Evolutionary conservation across 2,113 vertebrate genomes (phyloP).

Genomic region (Gambusia affinis): DNA sequence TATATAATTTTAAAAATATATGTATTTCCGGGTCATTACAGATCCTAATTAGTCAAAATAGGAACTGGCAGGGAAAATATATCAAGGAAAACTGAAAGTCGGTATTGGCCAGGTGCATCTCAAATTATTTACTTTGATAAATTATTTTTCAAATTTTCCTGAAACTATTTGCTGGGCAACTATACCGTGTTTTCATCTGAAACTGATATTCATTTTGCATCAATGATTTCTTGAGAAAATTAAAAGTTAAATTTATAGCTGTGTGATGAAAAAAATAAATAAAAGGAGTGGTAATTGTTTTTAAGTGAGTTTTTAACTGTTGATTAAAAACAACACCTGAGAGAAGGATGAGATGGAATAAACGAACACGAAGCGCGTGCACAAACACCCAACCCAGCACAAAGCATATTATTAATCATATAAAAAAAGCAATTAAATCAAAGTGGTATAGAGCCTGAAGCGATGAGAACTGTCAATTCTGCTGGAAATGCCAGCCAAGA

Average conservation of each 20-base stretch:
- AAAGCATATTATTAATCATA: constrained; percentile 79
- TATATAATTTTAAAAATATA: no score
- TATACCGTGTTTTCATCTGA: no score
- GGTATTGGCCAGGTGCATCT: no score
- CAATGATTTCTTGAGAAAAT: constrained; percentile 43
- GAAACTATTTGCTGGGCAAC: no score
- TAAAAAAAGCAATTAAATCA: constrained; percentile 79
- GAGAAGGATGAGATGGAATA: constrained; percentile 34
- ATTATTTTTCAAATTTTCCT: no score
- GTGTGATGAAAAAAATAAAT: not conserved
- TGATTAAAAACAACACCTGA: constrained; percentile 73
- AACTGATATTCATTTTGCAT: no score
- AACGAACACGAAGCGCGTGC: constrained; percentile 14
- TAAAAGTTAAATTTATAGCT: constrained; percentile 44
- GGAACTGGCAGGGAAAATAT: not conserved
- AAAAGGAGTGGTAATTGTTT: constrained; percentile 55
- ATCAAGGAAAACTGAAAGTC: not conserved
- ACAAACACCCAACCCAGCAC: constrained; percentile 48
- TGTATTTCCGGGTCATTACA: no score
- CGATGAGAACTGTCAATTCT: constrained; percentile 78
- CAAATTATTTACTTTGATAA: no score
- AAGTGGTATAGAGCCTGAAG: constrained; percentile 78
- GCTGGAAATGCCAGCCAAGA: constrained; percentile 81
- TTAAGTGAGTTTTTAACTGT: constrained; percentile 60
- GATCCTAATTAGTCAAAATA: not conserved